A percentile compares a stretch with the other conserved stretches of the same genome.
Conservation (phyloP, 2,113 vertebrate species). For the Chaetodon trifascialis region DNA sequence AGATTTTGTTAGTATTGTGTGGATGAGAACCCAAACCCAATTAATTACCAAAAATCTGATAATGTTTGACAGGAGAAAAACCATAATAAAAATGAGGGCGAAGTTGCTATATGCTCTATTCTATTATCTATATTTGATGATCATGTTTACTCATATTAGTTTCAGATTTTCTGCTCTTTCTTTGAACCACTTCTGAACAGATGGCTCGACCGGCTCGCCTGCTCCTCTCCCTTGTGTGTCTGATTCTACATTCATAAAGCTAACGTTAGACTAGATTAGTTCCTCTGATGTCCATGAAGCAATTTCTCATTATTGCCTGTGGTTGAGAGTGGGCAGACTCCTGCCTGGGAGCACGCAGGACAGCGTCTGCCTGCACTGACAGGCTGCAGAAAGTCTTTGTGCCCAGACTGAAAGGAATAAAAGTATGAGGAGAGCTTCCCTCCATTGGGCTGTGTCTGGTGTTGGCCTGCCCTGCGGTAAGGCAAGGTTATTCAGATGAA, state of each 20-base stretch:
- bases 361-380: conserved; percentile 56
- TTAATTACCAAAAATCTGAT: conserved; percentile 43
- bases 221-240: conserved; percentile 62
- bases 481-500: conserved; percentile 86
- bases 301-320: conserved; percentile 65
- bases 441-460: conserved; percentile 73
- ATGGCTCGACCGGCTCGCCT: conserved; percentile 55
- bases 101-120: conserved; percentile 41
- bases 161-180: conserved; percentile 56
- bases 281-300: conserved; percentile 69
- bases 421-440: conserved; percentile 61
- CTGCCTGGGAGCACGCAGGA: conserved; percentile 46
- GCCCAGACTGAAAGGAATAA: conserved; percentile 68
- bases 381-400: conserved; percentile 60
- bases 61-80: conserved; percentile 32
- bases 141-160: conserved; percentile 65
- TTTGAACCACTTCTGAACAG: conserved; percentile 72
- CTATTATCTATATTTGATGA: conserved; percentile 71
- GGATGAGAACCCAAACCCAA: conserved; percentile 49
- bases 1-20: conserved; percentile 28
- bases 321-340: conserved; percentile 55
- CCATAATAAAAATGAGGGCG: conserved; percentile 9
- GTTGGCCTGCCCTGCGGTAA: conserved; percentile 78
- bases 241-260: conserved; percentile 76
- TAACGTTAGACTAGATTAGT: conserved; percentile 70